phyloP scores from a whole-genome alignment of 2,888 invertebrate species.

The Tachina grossa region DNA sequence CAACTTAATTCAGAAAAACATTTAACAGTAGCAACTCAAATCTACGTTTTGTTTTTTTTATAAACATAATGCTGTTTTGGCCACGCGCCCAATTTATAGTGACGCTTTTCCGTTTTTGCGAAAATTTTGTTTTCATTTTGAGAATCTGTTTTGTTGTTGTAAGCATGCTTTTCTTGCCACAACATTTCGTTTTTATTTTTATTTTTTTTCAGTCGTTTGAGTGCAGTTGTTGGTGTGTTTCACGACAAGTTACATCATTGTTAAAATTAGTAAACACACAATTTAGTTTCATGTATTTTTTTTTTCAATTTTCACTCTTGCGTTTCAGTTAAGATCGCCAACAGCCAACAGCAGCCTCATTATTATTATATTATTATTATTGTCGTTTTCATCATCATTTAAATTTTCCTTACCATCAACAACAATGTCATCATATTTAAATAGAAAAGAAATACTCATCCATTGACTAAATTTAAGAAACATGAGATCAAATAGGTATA shows the following conservation, averaged over 20 bases:
- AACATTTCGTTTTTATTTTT: constrained; percentile 37
- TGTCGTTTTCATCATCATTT: constrained; percentile 39
- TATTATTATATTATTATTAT: constrained; percentile 55
- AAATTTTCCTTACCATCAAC: constrained; percentile 2
- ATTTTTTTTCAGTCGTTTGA: constrained; percentile 34
- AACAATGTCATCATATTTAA: constrained; percentile 27
- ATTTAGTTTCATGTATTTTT: constrained; percentile 65
- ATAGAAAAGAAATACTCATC: constrained; percentile 14
- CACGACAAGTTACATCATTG: constrained; percentile 81
- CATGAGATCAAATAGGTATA: constrained; percentile 9
- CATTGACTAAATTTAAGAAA: constrained; percentile 58
- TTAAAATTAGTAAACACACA: constrained; percentile 79
- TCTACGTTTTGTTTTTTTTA: constrained; percentile 22
- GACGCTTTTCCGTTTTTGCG: constrained; percentile 70
- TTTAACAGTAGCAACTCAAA: constrained; percentile 74
- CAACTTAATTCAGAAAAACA: constrained; percentile 79
- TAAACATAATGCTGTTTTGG: constrained; percentile 74
- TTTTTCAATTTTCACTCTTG: constrained; percentile 29
- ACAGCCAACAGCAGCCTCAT: constrained; percentile 33
- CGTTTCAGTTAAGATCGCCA: constrained; percentile 63
- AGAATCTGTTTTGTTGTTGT: constrained; percentile 45
- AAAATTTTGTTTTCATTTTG: constrained; percentile 58
- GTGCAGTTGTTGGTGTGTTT: constrained; percentile 51
- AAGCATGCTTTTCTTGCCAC: constrained; percentile 53
- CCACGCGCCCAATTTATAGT: constrained; percentile 76